Conservation (phyloP, 2,113 vertebrate species). For the Quiscalus mexicanus region DNA sequence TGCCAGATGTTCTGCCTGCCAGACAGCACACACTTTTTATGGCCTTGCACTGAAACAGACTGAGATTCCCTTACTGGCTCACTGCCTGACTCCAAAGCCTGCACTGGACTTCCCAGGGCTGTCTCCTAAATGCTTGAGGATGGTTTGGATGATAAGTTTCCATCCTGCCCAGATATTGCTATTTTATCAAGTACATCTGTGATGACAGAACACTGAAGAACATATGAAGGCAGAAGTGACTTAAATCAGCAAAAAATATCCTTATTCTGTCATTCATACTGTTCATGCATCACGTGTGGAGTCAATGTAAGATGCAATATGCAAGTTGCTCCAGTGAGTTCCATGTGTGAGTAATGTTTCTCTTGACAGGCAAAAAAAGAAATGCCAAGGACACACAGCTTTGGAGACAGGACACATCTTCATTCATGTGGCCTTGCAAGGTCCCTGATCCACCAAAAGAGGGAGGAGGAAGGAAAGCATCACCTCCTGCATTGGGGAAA, state of each 20-base stretch:
- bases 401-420: neutral
- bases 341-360: neutral
- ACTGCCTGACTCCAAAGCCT: neutral
- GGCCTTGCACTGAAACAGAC: neutral
- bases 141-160: neutral
- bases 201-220: neutral
- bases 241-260: neutral
- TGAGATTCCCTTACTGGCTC: neutral
- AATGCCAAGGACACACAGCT: neutral
- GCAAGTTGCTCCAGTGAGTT: neutral
- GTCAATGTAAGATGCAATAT: neutral
- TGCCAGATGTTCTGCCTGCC: constrained; percentile 47
- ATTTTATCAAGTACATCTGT: neutral
- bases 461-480: neutral
- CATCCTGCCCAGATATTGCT: neutral
- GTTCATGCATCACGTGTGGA: accelerated
- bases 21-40: neutral
- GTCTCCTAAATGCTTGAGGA: neutral
- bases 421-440: neutral
- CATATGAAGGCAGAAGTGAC: neutral
- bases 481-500: neutral
- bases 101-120: neutral
- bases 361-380: neutral
- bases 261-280: neutral
- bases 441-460: neutral